phyloP scores from a whole-genome alignment of 2,888 invertebrate genomes.

The Erebia palarica region DNA sequence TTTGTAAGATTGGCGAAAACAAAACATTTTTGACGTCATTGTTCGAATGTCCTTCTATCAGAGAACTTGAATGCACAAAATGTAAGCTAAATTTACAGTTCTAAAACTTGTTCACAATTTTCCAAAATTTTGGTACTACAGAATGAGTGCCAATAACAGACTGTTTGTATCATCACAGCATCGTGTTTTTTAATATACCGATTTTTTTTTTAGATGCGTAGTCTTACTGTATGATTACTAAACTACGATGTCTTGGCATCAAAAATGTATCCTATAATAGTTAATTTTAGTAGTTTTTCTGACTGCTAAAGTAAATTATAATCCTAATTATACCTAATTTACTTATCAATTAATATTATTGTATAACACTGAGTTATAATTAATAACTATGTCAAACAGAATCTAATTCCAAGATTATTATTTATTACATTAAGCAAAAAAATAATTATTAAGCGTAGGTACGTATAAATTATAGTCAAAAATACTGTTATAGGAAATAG shows the following conservation, averaged over 20 bases:
- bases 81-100: too few relatives aligned
- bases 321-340: background rate
- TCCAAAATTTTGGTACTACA: too few relatives aligned
- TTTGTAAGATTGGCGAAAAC: too few relatives aligned
- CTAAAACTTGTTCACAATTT: too few relatives aligned
- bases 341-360: background rate
- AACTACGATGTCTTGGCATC: background rate
- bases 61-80: too few relatives aligned
- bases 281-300: background rate
- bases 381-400: slow-evolving; percentile 3
- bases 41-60: too few relatives aligned
- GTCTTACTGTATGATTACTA: background rate
- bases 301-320: background rate
- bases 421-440: slow-evolving; percentile 1
- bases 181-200: too few relatives aligned
- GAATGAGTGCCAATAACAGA: too few relatives aligned
- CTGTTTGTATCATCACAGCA: too few relatives aligned
- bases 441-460: background rate
- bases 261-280: background rate
- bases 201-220: too few relatives aligned
- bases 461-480: slow-evolving; percentile 8
- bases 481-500: slow-evolving; percentile 14
- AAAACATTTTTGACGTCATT: too few relatives aligned
- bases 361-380: background rate
- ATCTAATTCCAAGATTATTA: slow-evolving; percentile 10